A percentile compares a stretch with the other conserved stretches of the same genome.
Evolutionary conservation across 2,113 vertebrate genomes (phyloP).

Genomic region (Campylomormyrus numenius): DNA sequence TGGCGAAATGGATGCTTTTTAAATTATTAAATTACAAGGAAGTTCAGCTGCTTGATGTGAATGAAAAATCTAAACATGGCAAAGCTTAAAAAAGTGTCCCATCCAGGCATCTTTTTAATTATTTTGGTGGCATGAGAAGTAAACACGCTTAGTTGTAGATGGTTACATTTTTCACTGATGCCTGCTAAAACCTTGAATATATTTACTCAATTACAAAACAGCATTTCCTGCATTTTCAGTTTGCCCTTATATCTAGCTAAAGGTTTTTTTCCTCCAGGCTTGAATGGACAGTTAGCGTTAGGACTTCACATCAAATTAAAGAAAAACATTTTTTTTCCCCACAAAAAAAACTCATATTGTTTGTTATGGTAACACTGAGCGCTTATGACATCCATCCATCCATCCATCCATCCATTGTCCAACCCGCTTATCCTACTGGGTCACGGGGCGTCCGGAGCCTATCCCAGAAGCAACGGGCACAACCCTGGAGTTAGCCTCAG

Average conservation of each 20-base stretch:
- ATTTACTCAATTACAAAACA: not conserved
- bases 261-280: not conserved
- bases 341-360: not conserved
- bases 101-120: not conserved
- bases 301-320: not conserved
- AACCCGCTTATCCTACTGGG: too few relatives aligned
- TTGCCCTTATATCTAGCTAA: not conserved
- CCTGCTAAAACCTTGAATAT: not conserved
- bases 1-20: not conserved
- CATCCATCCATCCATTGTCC: not conserved
- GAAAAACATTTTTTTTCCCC: not conserved
- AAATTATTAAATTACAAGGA: not conserved
- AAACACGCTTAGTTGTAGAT: not conserved
- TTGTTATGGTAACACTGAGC: not conserved
- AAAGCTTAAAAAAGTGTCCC: not conserved
- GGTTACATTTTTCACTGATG: not conserved
- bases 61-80: not conserved
- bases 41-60: not conserved
- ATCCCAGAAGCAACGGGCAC: too few relatives aligned
- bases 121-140: not conserved
- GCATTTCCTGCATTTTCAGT: not conserved
- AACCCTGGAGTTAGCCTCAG: too few relatives aligned
- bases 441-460: too few relatives aligned
- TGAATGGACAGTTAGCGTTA: not conserved
- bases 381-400: not conserved